These are phyloP conservation scores for Hedychridium roseum DNA, from an alignment of 2,888 invertebrate species.

Conservation along the genomic window DNA sequence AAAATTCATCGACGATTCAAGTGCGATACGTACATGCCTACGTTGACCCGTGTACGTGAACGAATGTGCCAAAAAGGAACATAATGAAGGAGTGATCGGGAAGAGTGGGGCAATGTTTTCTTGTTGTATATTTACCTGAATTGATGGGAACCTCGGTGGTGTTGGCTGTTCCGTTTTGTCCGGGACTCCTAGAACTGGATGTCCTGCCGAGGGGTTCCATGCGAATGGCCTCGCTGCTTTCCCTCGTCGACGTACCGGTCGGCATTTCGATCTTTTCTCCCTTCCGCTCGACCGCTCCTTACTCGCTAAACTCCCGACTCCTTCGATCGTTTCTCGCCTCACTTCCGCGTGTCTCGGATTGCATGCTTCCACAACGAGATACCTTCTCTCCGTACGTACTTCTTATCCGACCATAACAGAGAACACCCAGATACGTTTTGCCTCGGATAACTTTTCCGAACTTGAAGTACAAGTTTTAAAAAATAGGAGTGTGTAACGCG, in stretches of 20 bases:
- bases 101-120: no score
- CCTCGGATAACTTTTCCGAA: no score
- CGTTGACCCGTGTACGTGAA: constrained; percentile 5
- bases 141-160: constrained; percentile 48
- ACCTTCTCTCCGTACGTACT: no score
- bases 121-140: constrained; percentile 43
- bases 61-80: no score
- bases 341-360: constrained; percentile 9
- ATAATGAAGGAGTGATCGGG: no score
- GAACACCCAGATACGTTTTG: no score
- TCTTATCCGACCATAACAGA: no score
- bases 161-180: constrained; percentile 59
- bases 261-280: constrained; percentile 32
- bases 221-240: constrained; percentile 59
- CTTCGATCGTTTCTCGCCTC: constrained; percentile 3
- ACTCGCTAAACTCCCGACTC: constrained; percentile 10
- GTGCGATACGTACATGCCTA: constrained; percentile 1
- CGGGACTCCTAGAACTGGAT: constrained; percentile 55
- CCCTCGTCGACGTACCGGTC: constrained; percentile 39
- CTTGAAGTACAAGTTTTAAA: no score
- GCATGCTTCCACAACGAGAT: constrained; percentile 22
- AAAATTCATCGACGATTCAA: constrained; percentile 16
- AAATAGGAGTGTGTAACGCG: no score
- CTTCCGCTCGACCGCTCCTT: constrained; percentile 5
- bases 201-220: constrained; percentile 58